A percentile compares a stretch with the other conserved stretches of the same genome.
Conservation (phyloP, 1,140 invertebrate species). For the Aphelenchoides besseyi region DNA sequence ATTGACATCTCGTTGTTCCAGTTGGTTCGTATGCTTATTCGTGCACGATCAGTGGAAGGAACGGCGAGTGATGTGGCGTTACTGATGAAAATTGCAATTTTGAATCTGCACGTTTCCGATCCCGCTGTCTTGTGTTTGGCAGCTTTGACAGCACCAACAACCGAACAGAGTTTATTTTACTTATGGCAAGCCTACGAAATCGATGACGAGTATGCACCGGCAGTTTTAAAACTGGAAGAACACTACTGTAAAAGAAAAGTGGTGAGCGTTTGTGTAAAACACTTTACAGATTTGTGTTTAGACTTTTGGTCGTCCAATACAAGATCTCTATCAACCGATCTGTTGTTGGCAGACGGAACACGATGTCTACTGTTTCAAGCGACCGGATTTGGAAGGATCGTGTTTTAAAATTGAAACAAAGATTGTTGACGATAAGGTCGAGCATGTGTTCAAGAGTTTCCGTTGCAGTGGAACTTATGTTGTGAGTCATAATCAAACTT, state of each 20-base stretch:
- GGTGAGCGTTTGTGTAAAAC: constrained; percentile 19
- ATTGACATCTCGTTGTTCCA: constrained; percentile 17
- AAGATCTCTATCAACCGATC: constrained; percentile 17
- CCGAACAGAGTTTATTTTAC: not conserved
- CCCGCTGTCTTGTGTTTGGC: not conserved
- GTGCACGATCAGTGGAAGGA: not conserved
- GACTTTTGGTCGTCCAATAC: not conserved
- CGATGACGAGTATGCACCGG: not conserved
- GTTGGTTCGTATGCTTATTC: constrained; percentile 1
- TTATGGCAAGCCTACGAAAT: not conserved
- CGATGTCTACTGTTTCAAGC: constrained; percentile 29
- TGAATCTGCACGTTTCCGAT: not conserved
- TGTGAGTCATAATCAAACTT: constrained; percentile 13
- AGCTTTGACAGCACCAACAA: not conserved
- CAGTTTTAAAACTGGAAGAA: not conserved
- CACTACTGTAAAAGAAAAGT: not conserved
- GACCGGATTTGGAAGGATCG: not conserved
- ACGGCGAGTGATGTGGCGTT: constrained; percentile 15
- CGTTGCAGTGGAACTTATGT: constrained; percentile 27
- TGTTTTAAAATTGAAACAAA: constrained; percentile 26
- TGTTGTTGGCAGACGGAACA: constrained; percentile 34
- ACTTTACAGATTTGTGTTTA: not conserved
- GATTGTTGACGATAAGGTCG: constrained; percentile 19
- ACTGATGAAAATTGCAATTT: not conserved
- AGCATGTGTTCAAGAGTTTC: constrained; percentile 29